Conservation (phyloP, 2,113 vertebrate species). For the Nicator chloris region DNA sequence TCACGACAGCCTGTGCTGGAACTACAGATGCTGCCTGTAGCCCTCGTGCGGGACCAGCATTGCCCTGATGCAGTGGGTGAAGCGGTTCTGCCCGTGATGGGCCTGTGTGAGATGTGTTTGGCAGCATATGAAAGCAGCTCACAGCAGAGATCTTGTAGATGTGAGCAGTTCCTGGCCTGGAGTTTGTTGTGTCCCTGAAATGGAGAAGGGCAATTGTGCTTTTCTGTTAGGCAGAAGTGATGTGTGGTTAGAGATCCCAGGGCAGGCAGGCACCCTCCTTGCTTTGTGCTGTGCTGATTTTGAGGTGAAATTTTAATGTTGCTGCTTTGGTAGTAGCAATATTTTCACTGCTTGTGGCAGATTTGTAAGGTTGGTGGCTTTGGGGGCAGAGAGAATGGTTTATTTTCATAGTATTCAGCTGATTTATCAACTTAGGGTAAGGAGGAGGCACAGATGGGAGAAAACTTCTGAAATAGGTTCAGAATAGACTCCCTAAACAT, state of each 20-base stretch:
- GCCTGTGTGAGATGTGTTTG: not conserved
- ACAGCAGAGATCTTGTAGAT: not conserved
- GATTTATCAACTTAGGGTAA: not conserved
- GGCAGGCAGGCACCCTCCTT: fast-evolving
- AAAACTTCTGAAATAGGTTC: not conserved
- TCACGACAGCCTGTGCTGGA: not conserved
- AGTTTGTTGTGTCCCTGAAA: not conserved
- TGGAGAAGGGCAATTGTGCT: not conserved
- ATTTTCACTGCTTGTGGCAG: not conserved
- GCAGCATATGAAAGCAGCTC: not conserved
- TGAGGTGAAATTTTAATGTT: not conserved
- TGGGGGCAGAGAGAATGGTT: not conserved
- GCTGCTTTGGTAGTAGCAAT: not conserved
- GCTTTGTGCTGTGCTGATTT: not conserved
- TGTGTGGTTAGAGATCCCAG: not conserved
- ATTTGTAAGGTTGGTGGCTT: not conserved
- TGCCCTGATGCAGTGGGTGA: not conserved
- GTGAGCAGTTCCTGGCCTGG: not conserved
- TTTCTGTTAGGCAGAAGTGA: not conserved
- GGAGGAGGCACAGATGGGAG: not conserved
- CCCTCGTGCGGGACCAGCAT: not conserved
- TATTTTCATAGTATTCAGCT: not conserved
- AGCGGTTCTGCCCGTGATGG: not conserved
- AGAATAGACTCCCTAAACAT: fast-evolving
- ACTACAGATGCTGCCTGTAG: fast-evolving